Evolutionary conservation across 2,113 vertebrate genomes (phyloP), one percentile per base, ranked within the genome.

Genomic region (Crotophaga sulcirostris): DNA sequence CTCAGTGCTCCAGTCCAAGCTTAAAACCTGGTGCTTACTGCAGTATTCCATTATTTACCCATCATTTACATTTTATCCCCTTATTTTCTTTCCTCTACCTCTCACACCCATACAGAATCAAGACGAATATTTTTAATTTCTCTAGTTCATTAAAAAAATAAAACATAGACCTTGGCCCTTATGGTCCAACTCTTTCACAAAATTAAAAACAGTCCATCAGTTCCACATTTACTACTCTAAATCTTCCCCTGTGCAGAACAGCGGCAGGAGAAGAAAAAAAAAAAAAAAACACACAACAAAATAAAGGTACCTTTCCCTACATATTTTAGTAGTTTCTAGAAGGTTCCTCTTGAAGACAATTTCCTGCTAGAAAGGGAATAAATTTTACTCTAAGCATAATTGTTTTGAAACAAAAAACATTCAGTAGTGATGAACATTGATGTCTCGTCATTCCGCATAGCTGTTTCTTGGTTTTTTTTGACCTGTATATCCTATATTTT

Each of bases 401-500:
- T 64, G 5, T 21, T 84, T 40, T 49, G 28, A 68, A 92, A 49
- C 19, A 60, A 34, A 40, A 88, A 60, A 67, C 29, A 56, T 24
- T 80, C 67, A 52, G 18, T 26, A 59, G 10, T 2, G 6, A 51
- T 59, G 16, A 80, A 16, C n/a, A 59, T 83, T 87, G 13, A 64
- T 62, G 90, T 86, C 14, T 31, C 21, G n/a, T n/a, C 77, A 33
- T 19, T 92, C 81, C 88, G 75, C 82, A 64, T 67, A 54, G 45
- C 42, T 91, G 58, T 76, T 86, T 23, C 54, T 52, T 64, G 47
- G 47, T 42, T n/a, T 9, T 40, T 87, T 90, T 70, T 96, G 92
- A 96, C 87, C 85, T 42, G 85, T 13, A n/a, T 78, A 89, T 88
- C 70, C 90, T 94, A 72, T 88, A 95, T 91, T 95, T 97, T 96